Percentiles rank a stretch among this genome's conserved stretches.
These are phyloP conservation scores for Microcebus tavaratra DNA, from an alignment of 2,113 vertebrate species.

Conservation along the genomic window DNA sequence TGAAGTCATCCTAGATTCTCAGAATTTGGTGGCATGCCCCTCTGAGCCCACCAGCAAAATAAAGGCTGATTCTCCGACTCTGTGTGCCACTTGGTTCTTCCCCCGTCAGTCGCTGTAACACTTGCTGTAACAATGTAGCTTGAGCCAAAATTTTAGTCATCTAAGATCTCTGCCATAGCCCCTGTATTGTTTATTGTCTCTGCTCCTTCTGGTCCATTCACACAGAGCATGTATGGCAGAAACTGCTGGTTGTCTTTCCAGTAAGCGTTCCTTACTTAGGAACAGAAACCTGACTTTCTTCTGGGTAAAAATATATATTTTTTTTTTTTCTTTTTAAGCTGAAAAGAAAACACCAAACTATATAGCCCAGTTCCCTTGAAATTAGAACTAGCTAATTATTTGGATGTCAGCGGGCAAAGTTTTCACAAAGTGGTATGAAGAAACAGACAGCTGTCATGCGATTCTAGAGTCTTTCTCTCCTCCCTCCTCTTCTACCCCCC, in stretches of 20 bases:
- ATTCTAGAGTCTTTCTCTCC: background rate
- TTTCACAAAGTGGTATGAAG: background rate
- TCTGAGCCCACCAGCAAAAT: too few relatives aligned
- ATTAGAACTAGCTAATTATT: background rate
- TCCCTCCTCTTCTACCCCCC: background rate
- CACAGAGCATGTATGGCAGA: background rate
- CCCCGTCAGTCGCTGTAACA: too few relatives aligned
- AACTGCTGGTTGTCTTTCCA: background rate
- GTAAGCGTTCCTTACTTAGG: background rate
- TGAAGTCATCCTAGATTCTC: background rate
- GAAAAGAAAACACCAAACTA: background rate
- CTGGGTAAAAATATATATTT: background rate
- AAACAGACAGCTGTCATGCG: background rate
- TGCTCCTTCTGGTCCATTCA: background rate
- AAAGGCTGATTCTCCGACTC: too few relatives aligned
- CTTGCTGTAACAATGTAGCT: background rate
- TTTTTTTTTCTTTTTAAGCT: too few relatives aligned
- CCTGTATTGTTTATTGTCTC: background rate
- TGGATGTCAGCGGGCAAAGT: background rate
- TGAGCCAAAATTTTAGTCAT: background rate
- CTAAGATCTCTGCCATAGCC: background rate
- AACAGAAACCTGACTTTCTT: background rate
- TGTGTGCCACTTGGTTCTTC: too few relatives aligned
- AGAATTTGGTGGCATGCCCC: too few relatives aligned
- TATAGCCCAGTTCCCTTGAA: background rate